phyloP scores from a whole-genome alignment of 2,888 invertebrate genomes.

The Apamea sordens region DNA sequence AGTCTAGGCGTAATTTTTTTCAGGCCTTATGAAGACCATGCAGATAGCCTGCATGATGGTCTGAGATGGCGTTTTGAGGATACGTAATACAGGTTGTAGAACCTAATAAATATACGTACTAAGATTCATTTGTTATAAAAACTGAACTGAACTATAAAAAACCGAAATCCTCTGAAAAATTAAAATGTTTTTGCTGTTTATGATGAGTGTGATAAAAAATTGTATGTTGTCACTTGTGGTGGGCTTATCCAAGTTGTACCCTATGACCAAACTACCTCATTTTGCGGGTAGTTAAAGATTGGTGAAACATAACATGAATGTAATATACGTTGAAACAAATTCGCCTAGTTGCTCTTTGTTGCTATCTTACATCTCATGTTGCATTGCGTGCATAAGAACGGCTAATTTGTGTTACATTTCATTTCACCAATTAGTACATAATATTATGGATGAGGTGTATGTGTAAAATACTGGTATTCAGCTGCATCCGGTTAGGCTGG shows the following conservation, averaged over 20 bases:
- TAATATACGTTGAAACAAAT: background rate
- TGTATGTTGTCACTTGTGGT: background rate
- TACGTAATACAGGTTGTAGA: background rate
- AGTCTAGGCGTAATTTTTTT: too few species aligned
- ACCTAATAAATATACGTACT: background rate
- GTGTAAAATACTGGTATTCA: too few species aligned
- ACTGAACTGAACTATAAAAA: too few species aligned
- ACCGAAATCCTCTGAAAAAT: background rate
- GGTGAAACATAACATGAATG: background rate
- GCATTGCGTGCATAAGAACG: background rate
- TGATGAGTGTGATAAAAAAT: background rate
- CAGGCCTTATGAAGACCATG: background rate
- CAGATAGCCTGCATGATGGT: background rate
- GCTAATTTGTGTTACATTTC: too few species aligned
- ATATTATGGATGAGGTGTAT: too few species aligned
- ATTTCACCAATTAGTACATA: too few species aligned
- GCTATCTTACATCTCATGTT: background rate
- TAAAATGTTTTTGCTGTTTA: background rate
- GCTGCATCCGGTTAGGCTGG: too few species aligned
- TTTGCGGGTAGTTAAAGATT: background rate
- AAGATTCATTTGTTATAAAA: background rate
- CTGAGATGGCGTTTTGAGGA: background rate
- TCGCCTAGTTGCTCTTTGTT: background rate
- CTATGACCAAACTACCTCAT: background rate
- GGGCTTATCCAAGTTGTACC: background rate